These are phyloP conservation scores for Tetanocera ferruginea DNA, from an alignment of 2,888 invertebrate genomes.

Conservation along the genomic window DNA sequence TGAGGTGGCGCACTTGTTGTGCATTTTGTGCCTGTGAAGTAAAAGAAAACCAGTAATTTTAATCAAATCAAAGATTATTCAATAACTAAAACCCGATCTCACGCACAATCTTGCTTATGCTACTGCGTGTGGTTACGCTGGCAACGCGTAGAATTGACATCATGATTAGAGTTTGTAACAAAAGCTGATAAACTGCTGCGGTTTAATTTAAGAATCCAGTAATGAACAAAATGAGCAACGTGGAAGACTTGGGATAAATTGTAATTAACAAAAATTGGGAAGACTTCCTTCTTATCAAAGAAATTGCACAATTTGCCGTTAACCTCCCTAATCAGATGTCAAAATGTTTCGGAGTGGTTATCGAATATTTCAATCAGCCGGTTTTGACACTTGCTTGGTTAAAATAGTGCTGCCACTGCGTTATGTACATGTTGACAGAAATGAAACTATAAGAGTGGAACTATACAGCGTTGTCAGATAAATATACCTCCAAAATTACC, in stretches of 20 bases:
- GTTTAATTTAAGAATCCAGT: background rate
- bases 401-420: background rate
- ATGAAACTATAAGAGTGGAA: too few relatives aligned
- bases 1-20: slow-evolving; percentile 77
- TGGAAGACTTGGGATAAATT: slow-evolving; percentile 14
- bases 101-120: background rate
- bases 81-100: background rate
- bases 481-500: too few relatives aligned
- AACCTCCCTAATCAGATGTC: too few relatives aligned
- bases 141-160: slow-evolving; percentile 36
- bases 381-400: background rate
- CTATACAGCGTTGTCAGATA: too few relatives aligned
- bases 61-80: background rate
- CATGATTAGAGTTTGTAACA: slow-evolving; percentile 17
- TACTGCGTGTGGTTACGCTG: background rate
- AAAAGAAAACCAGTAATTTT: background rate
- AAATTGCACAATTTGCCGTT: background rate
- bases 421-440: too few relatives aligned
- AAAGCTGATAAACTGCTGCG: background rate
- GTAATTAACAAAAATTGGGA: background rate
- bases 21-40: slow-evolving; percentile 28
- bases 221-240: background rate
- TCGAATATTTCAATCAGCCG: too few relatives aligned
- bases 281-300: slow-evolving; percentile 12
- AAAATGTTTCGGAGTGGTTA: too few relatives aligned